Conservation (phyloP, 1,140 invertebrate genomes). For the Drosophila persimilis region DNA sequence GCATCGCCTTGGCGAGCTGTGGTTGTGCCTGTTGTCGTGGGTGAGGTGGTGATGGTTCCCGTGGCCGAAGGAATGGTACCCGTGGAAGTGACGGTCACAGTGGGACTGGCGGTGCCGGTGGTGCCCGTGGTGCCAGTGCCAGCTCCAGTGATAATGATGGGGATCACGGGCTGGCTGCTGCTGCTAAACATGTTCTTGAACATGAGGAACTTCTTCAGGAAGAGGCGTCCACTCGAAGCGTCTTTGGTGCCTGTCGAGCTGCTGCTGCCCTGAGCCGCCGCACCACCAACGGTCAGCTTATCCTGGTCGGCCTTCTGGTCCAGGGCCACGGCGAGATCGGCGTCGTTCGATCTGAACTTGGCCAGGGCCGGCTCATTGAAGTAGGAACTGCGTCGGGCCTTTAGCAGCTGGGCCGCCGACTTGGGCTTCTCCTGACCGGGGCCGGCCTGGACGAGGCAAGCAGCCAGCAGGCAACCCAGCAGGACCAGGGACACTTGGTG, state of each 20-base stretch:
- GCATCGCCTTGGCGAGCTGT: constrained; percentile 1
- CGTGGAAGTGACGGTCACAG: constrained; percentile 54
- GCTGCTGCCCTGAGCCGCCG: not conserved
- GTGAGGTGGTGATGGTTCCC: constrained; percentile 52
- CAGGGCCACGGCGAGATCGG: not conserved
- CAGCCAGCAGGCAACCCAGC: constrained; percentile 20
- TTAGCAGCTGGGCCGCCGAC: too few species aligned
- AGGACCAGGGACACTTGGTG: constrained; percentile 26
- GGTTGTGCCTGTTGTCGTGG: constrained; percentile 8
- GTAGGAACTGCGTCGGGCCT: constrained; percentile 10
- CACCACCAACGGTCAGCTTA: constrained; percentile 12
- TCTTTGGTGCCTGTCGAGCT: constrained; percentile 46
- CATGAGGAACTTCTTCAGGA: constrained; percentile 74
- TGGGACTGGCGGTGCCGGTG: not conserved
- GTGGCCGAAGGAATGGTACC: constrained; percentile 62
- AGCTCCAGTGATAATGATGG: constrained; percentile 68
- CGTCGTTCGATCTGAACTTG: constrained; percentile 34
- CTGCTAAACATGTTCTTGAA: constrained; percentile 75
- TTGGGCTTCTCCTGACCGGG: constrained; percentile 12
- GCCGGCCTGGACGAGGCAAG: constrained; percentile 7
- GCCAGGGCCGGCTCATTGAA: constrained; percentile 34
- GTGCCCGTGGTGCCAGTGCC: constrained; percentile 8
- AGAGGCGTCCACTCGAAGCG: constrained; percentile 68
- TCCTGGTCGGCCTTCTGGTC: constrained; percentile 20
- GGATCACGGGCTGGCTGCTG: constrained; percentile 64